These are phyloP conservation scores for Machaerirhynchus nigripectus DNA, from an alignment of 2,113 vertebrate genomes.

Conservation along the genomic window DNA sequence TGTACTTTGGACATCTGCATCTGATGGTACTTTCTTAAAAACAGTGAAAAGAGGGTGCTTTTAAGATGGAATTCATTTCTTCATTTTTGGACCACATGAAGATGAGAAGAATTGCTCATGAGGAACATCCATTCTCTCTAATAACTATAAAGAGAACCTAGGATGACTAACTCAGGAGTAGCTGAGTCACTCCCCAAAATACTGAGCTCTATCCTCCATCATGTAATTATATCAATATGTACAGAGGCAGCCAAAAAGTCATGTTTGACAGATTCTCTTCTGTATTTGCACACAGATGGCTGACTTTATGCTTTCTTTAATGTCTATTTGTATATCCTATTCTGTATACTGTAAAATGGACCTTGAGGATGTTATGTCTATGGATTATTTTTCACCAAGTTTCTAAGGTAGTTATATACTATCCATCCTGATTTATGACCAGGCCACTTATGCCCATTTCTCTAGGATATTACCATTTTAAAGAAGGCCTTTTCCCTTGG, in stretches of 20 bases:
- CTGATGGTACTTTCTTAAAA: not conserved
- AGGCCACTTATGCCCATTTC: not conserved
- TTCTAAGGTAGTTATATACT: not conserved
- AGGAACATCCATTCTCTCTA: not conserved
- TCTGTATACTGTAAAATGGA: not conserved
- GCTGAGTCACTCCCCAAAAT: not conserved
- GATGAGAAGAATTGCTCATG: not conserved
- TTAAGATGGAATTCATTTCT: not conserved
- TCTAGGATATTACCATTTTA: not conserved
- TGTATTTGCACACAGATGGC: not conserved
- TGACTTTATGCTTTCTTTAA: not conserved
- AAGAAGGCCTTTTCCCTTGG: not conserved
- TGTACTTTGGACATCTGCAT: not conserved
- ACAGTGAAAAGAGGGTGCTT: not conserved
- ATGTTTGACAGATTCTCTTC: not conserved
- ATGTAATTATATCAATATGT: not conserved
- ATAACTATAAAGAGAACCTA: not conserved
- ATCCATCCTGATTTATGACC: not conserved
- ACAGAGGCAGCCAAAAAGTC: not conserved
- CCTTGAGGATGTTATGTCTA: not conserved
- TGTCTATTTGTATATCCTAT: not conserved
- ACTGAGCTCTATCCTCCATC: not conserved
- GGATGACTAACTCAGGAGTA: not conserved
- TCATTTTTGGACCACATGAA: not conserved
- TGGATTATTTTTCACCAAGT: not conserved